Evolutionary conservation across 2,888 invertebrate species (phyloP).

Genomic region (Argyresthia goedartella): DNA sequence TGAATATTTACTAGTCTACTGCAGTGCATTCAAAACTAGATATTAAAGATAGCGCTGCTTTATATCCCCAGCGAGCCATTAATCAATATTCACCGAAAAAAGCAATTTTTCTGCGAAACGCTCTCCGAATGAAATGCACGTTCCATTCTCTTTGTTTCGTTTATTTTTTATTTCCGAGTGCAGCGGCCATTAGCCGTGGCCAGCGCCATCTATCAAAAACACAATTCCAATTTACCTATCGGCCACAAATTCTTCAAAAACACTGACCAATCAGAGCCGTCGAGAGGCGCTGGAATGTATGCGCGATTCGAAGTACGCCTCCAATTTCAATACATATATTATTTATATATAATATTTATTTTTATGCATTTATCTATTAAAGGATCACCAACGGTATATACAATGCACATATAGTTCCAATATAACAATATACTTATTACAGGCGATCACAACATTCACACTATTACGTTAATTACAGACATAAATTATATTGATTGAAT

Average conservation of each 20-base stretch:
- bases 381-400: too few relatives aligned
- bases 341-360: not conserved
- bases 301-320: not conserved
- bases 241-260: slow-evolving; percentile 63
- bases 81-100: slow-evolving; percentile 1
- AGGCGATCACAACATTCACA: too few relatives aligned
- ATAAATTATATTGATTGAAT: too few relatives aligned
- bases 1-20: too few relatives aligned
- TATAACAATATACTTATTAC: too few relatives aligned
- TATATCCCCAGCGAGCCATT: not conserved
- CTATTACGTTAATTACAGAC: too few relatives aligned
- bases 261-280: slow-evolving; percentile 34
- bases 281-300: not conserved
- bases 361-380: too few relatives aligned
- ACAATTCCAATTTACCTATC: slow-evolving; percentile 64
- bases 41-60: not conserved
- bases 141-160: slow-evolving; percentile 16
- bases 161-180: slow-evolving; percentile 23
- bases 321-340: not conserved
- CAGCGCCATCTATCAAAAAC: slow-evolving; percentile 51
- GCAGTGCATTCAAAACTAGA: not conserved
- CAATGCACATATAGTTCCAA: too few relatives aligned
- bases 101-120: not conserved
- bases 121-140: slow-evolving; percentile 32
- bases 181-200: slow-evolving; percentile 34